Base-by-base conservation (phyloP, 2,797 vertebrate genomes). In the Sebastes nivosus region DNA sequence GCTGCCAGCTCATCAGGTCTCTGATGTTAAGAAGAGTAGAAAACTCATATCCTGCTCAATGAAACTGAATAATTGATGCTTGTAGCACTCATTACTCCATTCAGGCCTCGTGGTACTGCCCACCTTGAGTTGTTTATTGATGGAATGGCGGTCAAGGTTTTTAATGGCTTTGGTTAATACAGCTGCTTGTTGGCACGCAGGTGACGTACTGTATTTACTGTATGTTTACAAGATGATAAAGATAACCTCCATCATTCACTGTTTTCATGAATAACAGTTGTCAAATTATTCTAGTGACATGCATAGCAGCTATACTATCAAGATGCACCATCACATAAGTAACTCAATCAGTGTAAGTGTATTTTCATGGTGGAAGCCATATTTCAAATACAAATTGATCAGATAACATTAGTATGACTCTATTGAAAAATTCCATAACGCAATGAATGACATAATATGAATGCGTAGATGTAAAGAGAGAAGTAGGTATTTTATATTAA, bases 51-150 rank as follows among this genome's bases (percentile, higher is more conserved):
- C 81, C 72, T 68, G 80, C 75, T 93, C 88, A 88, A 89, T 93
- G 82, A 75, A 79, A 83, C 78, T 95, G 75, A 95, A 94, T 94
- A 90, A 94, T 94, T 93, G 82, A 94, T 94, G 90, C 29, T 29
- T 55, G 80, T 70, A 82, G 86, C 84, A 66, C 85, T 86, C 60
- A 86, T 91, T 88, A 83, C 61, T 84, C 73, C 55, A 73, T 79
- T 76, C 74, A 72, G 67, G 22, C 25, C 42, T 67, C 1, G 6
- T 42, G 54, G 52, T 67, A 64, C 20, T 27, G 61, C 32, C 71
- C 74, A 55, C 67, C 52, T 79, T 69, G 30, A 89, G 34, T 73
- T 86, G 87, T 88, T 89, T 89, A 89, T 64, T 73, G 79, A 67
- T 64, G 12, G 52, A 54, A 75, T 83, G 38, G 63, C 0, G 14